Percentiles rank a stretch among this genome's conserved stretches.
Conservation (phyloP, 2,797 vertebrate species). For the Tragelaphus eurycerus region DNA sequence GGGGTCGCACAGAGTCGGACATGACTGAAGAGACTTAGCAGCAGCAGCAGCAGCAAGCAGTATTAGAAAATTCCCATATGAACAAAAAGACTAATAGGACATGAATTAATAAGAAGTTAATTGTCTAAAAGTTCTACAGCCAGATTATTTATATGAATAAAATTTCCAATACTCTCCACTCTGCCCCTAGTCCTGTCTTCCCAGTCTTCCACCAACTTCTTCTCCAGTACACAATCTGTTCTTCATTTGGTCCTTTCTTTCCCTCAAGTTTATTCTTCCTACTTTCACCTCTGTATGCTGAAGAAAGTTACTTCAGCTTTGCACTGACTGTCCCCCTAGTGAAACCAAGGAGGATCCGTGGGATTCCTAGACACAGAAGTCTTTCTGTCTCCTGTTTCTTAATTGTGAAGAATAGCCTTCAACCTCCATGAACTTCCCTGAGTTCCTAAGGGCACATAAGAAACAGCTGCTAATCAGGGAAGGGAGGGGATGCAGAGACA, state of each 20-base stretch:
- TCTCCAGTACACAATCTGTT: neutral
- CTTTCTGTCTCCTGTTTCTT: neutral
- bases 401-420: neutral
- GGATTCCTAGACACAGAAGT: neutral
- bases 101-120: neutral
- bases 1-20: too few relatives aligned
- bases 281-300: neutral
- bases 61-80: neutral
- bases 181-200: neutral
- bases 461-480: neutral
- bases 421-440: neutral
- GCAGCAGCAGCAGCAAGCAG: too few relatives aligned
- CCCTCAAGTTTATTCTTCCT: neutral
- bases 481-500: neutral
- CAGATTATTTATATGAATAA: neutral
- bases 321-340: neutral
- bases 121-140: neutral
- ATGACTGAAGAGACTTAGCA: too few relatives aligned
- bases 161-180: neutral
- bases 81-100: neutral
- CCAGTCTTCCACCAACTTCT: neutral
- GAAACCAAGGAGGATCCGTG: neutral
- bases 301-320: neutral
- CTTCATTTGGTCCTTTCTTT: neutral
- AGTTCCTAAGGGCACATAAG: neutral